Base-by-base conservation (phyloP, 2,888 invertebrate genomes). In the Drosophila kokeensis region DNA sequence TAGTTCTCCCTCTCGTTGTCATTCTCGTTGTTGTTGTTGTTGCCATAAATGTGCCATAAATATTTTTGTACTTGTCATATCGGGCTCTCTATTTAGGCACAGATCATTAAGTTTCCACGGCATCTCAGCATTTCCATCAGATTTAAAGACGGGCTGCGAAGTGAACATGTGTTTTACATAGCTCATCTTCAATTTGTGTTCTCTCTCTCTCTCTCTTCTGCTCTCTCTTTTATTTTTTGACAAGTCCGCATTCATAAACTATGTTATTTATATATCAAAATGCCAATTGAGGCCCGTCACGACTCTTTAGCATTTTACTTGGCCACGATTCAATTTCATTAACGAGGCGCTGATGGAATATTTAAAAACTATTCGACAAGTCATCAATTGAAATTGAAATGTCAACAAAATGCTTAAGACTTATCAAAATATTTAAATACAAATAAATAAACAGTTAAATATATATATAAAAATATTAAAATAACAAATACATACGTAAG, bases 11-110 rank as follows among this genome's bases (percentile, higher is more conserved):
- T 45, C 54, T 18, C 38, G 30, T 30, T 48, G 45, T 40, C 36
- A 57, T 71, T 68, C 55, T 54, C 65, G 60, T 64, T 77, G 60
- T 67, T 69, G 65, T 81, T 45, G 45, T 81, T 82, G 73, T 62
- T 73, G 81, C 81, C 90, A 50, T 55, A 38, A 30, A 50, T 29
- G 15, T 45, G 45, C 45, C 24, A 86, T 86, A 90, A 89, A 90
- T 86, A 45, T 88, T 76, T 86, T 84, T 75, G 70, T 86, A 81
- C 81, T 77, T 87, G 90, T 90, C 90, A 87, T 90, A 90, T 87
- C 86, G 75, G 65, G 30, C 66, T 87, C 77, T 82, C 72, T 57
- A 81, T 90, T 90, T 89, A 90, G 87, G 65, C 72, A 87, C 90
- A 87, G 85, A 76, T 90, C 87, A 87, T 87, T 87, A 90, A 87